A percentile compares a stretch with the other conserved stretches of the same genome.
phyloP scores from a whole-genome alignment of 2,797 vertebrate genomes.

The Poeciliopsis gracilis region DNA sequence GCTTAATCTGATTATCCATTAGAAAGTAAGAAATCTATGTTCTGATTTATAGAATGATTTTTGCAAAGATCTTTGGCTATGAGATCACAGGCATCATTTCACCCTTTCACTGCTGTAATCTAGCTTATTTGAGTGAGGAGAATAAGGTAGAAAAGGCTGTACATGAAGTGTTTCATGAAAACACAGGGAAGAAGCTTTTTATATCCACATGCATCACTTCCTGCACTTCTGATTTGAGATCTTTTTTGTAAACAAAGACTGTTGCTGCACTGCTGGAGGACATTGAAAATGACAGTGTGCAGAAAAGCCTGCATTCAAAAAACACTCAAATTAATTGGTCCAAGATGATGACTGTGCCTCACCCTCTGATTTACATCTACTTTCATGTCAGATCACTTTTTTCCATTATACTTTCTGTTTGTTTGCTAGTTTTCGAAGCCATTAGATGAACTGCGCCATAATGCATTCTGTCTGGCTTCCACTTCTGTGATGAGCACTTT shows the following conservation, averaged over 20 bases:
- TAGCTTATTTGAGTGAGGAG: not conserved
- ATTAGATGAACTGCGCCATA: not conserved
- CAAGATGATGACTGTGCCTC: conserved; percentile 3
- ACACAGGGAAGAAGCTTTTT: not conserved
- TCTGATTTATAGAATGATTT: not conserved
- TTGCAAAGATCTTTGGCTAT: not conserved
- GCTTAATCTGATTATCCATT: not conserved
- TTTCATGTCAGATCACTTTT: conserved; percentile 6
- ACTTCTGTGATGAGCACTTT: not conserved
- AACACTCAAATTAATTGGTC: conserved; percentile 10
- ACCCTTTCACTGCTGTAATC: not conserved
- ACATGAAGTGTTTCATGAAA: not conserved
- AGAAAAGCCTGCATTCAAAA: conserved; percentile 5
- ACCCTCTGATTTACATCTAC: conserved; percentile 5
- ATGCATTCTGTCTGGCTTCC: not conserved
- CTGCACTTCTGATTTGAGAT: not conserved
- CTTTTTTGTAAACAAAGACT: conserved; percentile 8
- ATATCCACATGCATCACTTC: not conserved
- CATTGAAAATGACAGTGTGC: not conserved
- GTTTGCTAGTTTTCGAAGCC: not conserved
- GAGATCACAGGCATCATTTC: not conserved
- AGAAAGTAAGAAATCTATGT: not conserved
- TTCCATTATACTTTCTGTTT: conserved; percentile 3
- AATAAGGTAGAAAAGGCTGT: not conserved
- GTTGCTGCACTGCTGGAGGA: not conserved